Percentiles rank a stretch among this genome's conserved stretches.
phyloP scores from a whole-genome alignment of 2,113 vertebrate genomes.

The Scatophagus argus region DNA sequence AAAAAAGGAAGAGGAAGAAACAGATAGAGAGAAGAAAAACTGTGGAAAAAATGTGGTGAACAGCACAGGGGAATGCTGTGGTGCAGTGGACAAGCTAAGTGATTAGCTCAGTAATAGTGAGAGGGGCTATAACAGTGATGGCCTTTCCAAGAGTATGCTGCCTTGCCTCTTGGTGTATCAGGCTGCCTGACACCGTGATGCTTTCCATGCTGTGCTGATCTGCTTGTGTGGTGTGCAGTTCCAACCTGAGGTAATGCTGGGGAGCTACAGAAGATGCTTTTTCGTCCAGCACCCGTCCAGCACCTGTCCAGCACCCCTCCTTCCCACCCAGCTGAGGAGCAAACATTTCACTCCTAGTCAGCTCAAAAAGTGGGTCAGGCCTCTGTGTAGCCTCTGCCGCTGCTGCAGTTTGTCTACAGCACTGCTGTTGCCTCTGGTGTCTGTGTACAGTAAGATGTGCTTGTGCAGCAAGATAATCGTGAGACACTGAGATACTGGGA shows the following conservation, averaged over 20 bases:
- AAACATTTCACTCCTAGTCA: constrained; percentile 51
- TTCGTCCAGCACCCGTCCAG: constrained; percentile 27
- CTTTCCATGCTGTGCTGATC: background rate
- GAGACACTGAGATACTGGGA: no score
- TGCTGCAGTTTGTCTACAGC: constrained; percentile 35
- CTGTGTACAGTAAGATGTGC: constrained; percentile 10
- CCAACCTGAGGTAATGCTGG: constrained; percentile 25
- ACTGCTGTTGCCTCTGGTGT: constrained; percentile 26
- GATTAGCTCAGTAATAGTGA: constrained; percentile 51
- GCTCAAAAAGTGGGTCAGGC: constrained; percentile 81
- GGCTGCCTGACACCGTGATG: constrained; percentile 15
- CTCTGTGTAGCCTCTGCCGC: constrained; percentile 43
- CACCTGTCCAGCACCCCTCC: constrained; percentile 4
- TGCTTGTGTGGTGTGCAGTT: background rate
- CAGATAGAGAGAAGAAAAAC: constrained; percentile 11
- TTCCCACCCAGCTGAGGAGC: constrained; percentile 50
- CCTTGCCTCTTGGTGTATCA: constrained; percentile 26
- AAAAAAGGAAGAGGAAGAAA: background rate
- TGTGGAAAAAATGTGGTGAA: constrained; percentile 47
- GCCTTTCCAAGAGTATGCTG: constrained; percentile 7
- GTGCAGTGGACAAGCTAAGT: constrained; percentile 40
- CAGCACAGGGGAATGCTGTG: constrained; percentile 7
- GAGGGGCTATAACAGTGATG: constrained; percentile 43
- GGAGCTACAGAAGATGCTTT: constrained; percentile 37
- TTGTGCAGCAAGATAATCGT: constrained; percentile 22